phyloP scores from a whole-genome alignment of 2,113 vertebrate species.

The Gorilla gorilla region DNA sequence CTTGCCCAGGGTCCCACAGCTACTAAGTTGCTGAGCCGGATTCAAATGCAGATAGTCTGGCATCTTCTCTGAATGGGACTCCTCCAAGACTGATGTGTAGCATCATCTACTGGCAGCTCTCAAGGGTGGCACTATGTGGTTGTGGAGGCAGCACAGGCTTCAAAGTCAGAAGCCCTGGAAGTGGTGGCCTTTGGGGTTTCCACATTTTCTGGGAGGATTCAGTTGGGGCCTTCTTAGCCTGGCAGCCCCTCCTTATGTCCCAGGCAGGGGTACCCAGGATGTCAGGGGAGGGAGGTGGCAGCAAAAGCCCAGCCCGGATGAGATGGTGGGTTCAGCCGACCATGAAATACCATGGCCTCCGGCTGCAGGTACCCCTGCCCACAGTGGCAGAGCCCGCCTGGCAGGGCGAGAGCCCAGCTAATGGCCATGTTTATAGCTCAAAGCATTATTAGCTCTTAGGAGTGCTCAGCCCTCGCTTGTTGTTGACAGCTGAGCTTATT shows the following conservation, averaged over 20 bases:
- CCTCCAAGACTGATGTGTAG: not conserved
- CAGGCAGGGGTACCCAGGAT: not conserved
- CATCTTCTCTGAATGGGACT: not conserved
- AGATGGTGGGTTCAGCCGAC: constrained; percentile 35
- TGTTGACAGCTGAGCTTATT: constrained; percentile 78
- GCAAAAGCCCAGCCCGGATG: not conserved
- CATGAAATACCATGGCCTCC: constrained; percentile 40
- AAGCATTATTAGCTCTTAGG: constrained; percentile 81
- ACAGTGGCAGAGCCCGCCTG: not conserved
- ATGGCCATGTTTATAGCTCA: constrained; percentile 78
- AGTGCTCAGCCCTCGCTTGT: constrained; percentile 62
- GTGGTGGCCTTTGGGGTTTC: not conserved
- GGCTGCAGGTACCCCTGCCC: constrained; percentile 55
- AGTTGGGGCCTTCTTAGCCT: not conserved
- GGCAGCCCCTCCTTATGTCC: not conserved
- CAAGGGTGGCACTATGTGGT: not conserved
- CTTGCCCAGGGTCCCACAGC: not conserved
- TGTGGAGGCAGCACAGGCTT: not conserved
- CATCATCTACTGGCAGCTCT: not conserved
- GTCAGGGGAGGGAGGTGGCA: not conserved
- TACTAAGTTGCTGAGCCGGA: not conserved
- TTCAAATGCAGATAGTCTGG: not conserved
- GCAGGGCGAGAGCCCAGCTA: constrained; percentile 66
- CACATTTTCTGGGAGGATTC: not conserved
- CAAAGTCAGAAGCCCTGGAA: not conserved